These are phyloP conservation scores for Pogonomyrmex barbatus DNA, from an alignment of 1,140 invertebrate species.

Conservation along the genomic window DNA sequence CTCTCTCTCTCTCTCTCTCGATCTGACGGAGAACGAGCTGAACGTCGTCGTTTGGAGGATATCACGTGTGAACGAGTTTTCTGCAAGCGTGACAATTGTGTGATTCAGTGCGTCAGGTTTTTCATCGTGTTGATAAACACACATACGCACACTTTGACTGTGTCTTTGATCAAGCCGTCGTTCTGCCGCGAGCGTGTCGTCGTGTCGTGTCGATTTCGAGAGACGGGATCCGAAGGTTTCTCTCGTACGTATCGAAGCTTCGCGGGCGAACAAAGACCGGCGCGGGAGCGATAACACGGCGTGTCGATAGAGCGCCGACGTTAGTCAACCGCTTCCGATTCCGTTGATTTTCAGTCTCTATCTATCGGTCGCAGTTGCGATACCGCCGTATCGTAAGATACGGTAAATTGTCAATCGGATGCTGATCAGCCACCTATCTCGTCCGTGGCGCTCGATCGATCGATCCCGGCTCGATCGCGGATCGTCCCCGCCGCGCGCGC, in stretches of 20 bases:
- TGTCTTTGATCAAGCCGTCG: not conserved
- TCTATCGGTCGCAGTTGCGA: not conserved
- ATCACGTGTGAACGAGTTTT: not conserved
- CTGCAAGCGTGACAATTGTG: not conserved
- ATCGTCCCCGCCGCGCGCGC: not conserved
- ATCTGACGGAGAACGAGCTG: not conserved
- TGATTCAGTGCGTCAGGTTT: not conserved
- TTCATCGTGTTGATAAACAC: not conserved
- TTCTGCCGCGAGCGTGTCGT: no score
- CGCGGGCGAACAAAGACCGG: slow-evolving; percentile 42
- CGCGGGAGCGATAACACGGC: slow-evolving; percentile 11
- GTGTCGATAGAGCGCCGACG: not conserved
- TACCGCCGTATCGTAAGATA: not conserved
- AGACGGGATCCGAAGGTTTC: not conserved
- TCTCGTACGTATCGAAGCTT: not conserved
- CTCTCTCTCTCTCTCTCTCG: not conserved
- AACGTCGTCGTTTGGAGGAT: not conserved
- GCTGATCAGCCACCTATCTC: not conserved
- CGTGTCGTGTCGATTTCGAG: not conserved
- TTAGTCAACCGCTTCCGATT: slow-evolving; percentile 17
- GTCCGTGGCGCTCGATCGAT: not conserved
- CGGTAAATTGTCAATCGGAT: not conserved
- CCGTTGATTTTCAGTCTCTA: not conserved
- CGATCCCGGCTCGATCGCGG: not conserved
- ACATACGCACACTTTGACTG: not conserved